Evolutionary conservation across 2,113 vertebrate species (phyloP).

Genomic region (Alethe castanea): DNA sequence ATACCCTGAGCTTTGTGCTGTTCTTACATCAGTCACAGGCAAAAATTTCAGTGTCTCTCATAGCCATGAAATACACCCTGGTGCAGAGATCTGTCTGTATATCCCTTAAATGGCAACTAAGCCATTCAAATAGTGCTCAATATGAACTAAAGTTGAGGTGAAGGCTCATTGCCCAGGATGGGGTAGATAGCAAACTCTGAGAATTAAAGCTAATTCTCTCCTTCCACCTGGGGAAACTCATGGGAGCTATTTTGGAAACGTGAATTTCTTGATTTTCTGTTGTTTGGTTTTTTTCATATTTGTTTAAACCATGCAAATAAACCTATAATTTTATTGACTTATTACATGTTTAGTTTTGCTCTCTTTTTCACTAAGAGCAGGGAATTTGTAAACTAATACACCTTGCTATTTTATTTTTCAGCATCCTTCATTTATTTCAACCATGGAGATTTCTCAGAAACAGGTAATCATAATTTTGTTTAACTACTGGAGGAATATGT

Average conservation of each 20-base stretch:
- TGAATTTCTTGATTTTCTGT: background rate
- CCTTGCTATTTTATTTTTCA: conserved; percentile 61
- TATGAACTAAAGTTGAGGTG: background rate
- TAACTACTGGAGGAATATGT: background rate
- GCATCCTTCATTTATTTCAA: conserved; percentile 81
- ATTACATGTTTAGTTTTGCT: background rate
- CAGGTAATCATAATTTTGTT: conserved; percentile 77
- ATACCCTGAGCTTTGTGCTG: background rate
- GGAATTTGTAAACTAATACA: background rate
- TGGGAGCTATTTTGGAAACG: background rate
- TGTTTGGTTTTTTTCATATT: background rate
- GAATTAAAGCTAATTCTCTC: background rate
- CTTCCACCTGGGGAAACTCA: background rate
- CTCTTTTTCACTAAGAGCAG: background rate
- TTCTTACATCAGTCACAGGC: background rate
- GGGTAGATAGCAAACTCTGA: background rate
- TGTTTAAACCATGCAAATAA: background rate
- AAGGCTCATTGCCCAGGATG: background rate
- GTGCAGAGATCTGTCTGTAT: background rate
- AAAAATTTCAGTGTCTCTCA: background rate
- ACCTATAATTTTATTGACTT: background rate
- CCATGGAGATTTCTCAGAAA: conserved; percentile 91
- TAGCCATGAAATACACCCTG: background rate
- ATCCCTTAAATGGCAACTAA: background rate
- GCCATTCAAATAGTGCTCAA: background rate